Evolutionary conservation across 2,888 invertebrate species (phyloP), one percentile per base, ranked within the genome.

Genomic region (Polietes domitor): DNA sequence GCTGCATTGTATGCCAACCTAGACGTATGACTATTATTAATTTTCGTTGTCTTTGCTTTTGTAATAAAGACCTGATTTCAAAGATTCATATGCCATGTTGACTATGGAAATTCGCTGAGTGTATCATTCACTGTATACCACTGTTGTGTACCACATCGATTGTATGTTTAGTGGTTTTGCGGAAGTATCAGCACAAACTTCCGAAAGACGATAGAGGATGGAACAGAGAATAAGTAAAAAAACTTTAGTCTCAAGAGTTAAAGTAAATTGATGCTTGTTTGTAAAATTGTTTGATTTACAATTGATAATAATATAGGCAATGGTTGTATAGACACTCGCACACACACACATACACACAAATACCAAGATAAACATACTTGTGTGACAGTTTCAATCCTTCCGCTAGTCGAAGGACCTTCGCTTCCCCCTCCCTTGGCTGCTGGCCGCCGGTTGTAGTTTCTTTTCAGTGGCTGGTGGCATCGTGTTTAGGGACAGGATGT

Each of bases 261-360:
- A 85, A 85, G 84, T 79, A 82, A 85, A 85, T 85, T 85, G 82
- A 85, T 82, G 84, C 81, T 75, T 77, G 80, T 83, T 83, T 74
- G 74, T 83, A 75, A 68, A 80, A 80, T 78, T 83, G 83, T 83
- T 83, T 78, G 83, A 83, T 83, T 83, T 83, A 68, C 83, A 83
- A 83, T 83, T 83, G 83, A 80, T 83, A 83, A 80, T 80, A 83
- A 83, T 83, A 83, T 83, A 77, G 83, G 74, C 72, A 80, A 80
- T 80, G 74, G 74, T 55, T 71, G 74, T 76, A 63, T 74, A 55
- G 58, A 72, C 21, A 68, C 24, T 19, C 41, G n/a, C 15, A 21
- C 24, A 17, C 12, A n/a, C 17, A 12, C 37, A 26, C 24, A 50
- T 7, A 17, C 26, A 24, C 58, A 58, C 24, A 24, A 26, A 26